These are phyloP conservation scores for Watersipora subatra DNA, from an alignment of 1,140 invertebrate species.

Conservation along the genomic window DNA sequence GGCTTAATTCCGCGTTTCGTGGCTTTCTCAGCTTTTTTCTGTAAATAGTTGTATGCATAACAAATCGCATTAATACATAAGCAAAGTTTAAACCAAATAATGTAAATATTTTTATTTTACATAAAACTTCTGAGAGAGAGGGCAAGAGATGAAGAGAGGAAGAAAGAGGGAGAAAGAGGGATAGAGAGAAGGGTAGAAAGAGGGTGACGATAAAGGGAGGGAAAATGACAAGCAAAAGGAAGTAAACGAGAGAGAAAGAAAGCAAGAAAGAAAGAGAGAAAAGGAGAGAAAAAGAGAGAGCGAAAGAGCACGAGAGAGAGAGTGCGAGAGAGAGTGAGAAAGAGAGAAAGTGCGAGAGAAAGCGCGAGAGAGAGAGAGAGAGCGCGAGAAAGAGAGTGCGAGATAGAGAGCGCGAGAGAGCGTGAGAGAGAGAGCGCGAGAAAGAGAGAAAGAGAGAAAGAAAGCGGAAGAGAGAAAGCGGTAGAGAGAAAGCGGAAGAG, in stretches of 20 bases:
- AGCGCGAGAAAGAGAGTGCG: neutral
- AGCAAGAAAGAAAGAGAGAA: neutral
- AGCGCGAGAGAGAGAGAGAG: neutral
- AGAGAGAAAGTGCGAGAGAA: neutral
- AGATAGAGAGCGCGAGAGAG: neutral
- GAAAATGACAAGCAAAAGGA: neutral
- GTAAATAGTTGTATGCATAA: too few species aligned
- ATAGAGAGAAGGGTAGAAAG: neutral
- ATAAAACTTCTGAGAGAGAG: neutral
- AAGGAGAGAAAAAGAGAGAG: conserved; percentile 1
- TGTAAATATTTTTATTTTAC: too few species aligned
- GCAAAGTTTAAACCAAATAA: too few species aligned
- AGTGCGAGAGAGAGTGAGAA: neutral
- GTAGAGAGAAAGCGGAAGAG: neutral
- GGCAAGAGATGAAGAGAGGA: neutral
- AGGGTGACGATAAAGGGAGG: neutral
- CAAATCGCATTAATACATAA: too few species aligned
- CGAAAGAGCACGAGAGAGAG: conserved; percentile 3
- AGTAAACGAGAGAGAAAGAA: neutral
- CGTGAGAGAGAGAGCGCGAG: neutral
- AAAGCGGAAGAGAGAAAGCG: neutral
- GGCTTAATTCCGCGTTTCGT: too few species aligned
- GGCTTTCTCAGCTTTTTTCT: too few species aligned
- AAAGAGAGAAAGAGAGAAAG: neutral
- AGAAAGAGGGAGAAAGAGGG: neutral